Evolutionary conservation across 2,113 vertebrate species (phyloP).

Genomic region (Microcebus tavaratra): DNA sequence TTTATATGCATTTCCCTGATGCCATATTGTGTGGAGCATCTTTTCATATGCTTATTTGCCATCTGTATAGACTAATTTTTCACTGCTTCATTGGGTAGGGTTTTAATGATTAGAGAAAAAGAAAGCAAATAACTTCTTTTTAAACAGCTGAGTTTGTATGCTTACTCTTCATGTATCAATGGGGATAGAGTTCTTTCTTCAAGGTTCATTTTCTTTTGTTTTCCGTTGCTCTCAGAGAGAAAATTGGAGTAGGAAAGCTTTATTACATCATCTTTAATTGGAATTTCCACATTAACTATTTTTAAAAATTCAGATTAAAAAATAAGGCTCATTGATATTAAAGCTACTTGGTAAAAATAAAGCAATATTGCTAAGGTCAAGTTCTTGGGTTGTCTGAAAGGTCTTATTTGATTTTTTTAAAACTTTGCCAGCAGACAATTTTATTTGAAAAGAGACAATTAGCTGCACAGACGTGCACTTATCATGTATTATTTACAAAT

Average conservation of each 20-base stretch:
- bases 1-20: neutral
- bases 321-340: neutral
- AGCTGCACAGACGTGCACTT: neutral
- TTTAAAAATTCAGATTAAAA: neutral
- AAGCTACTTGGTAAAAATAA: neutral
- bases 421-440: neutral
- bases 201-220: neutral
- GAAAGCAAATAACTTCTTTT: neutral
- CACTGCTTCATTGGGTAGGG: neutral
- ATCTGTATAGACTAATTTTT: neutral
- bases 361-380: neutral
- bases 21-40: neutral
- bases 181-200: neutral
- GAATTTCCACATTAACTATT: neutral
- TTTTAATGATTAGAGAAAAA: slow-evolving; percentile 12
- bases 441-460: neutral
- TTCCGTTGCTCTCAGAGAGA: neutral
- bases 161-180: neutral
- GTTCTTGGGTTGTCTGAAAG: neutral
- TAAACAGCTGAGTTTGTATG: neutral
- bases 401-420: neutral
- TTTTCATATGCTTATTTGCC: neutral
- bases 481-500: neutral
- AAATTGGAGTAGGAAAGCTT: neutral
- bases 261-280: neutral